phyloP scores from a whole-genome alignment of 2,797 vertebrate species.

The Darevskia mixta region DNA sequence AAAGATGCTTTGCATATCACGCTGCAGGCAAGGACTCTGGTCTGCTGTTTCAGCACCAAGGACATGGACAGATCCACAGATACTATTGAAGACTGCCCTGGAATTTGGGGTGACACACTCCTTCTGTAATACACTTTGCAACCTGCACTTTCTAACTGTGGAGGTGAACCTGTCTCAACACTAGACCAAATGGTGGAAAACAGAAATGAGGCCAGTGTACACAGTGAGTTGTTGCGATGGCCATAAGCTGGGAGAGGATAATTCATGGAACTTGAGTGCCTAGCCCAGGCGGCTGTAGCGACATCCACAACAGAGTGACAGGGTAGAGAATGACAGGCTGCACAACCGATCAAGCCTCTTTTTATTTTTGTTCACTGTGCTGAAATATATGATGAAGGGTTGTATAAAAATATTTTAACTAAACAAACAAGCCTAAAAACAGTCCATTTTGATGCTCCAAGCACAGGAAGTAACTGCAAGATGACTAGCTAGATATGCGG shows the following conservation, averaged over 20 bases:
- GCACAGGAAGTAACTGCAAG: not conserved
- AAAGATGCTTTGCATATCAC: too few species aligned
- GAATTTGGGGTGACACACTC: not conserved
- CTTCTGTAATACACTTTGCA: too few species aligned
- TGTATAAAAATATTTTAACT: not conserved
- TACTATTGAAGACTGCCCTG: not conserved
- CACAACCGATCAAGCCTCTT: too few species aligned
- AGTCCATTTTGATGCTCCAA: not conserved
- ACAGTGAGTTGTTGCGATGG: not conserved
- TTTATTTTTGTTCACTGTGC: not conserved
- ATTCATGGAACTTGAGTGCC: not conserved
- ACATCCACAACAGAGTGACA: not conserved
- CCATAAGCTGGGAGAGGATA: not conserved
- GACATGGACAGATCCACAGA: conserved; percentile 1
- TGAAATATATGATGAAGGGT: not conserved
- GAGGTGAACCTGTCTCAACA: not conserved
- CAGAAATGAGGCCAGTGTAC: not conserved
- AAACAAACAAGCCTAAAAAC: not conserved
- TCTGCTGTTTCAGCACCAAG: conserved; percentile 23
- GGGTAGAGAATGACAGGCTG: too few species aligned
- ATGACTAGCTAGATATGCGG: not conserved
- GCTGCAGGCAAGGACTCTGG: not conserved
- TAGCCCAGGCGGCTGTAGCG: not conserved
- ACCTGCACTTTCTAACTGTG: not conserved
- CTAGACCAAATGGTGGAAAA: not conserved